Evolutionary conservation across 1,140 invertebrate genomes (phyloP).

Genomic region (Phthorimaea operculella): DNA sequence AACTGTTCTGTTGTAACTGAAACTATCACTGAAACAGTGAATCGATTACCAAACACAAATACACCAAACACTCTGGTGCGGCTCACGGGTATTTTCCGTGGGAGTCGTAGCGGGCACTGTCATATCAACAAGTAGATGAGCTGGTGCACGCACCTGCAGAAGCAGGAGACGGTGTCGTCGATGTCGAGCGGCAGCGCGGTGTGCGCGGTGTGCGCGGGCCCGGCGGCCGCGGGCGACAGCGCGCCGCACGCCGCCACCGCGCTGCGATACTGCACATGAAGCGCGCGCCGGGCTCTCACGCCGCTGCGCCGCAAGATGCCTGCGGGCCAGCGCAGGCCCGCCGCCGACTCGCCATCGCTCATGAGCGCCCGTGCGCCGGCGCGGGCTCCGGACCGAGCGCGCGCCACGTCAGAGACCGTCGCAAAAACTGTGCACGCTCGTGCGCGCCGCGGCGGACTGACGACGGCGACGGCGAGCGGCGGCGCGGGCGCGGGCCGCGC

Average conservation of each 20-base stretch:
- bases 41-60: too few species aligned
- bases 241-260: slow-evolving; percentile 22
- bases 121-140: too few species aligned
- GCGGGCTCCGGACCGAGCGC: slow-evolving; percentile 17
- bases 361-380: slow-evolving; percentile 18
- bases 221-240: slow-evolving; percentile 13
- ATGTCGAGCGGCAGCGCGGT: slow-evolving; percentile 70
- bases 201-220: slow-evolving; percentile 26
- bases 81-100: too few species aligned
- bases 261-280: slow-evolving; percentile 63
- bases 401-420: background rate
- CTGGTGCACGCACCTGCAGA: slow-evolving; percentile 71
- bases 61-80: too few species aligned
- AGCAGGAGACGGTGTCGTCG: slow-evolving; percentile 79
- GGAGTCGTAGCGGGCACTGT: too few species aligned
- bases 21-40: too few species aligned
- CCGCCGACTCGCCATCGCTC: slow-evolving; percentile 12
- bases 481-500: slow-evolving; percentile 16
- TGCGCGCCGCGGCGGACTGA: slow-evolving; percentile 37
- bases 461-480: slow-evolving; percentile 19
- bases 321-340: slow-evolving; percentile 41
- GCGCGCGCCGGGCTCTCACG: slow-evolving; percentile 47
- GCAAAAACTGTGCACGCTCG: background rate
- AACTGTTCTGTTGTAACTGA: too few species aligned
- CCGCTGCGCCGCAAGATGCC: slow-evolving; percentile 53